phyloP scores from a whole-genome alignment of 2,113 vertebrate genomes.

The Callionymus lyra region DNA sequence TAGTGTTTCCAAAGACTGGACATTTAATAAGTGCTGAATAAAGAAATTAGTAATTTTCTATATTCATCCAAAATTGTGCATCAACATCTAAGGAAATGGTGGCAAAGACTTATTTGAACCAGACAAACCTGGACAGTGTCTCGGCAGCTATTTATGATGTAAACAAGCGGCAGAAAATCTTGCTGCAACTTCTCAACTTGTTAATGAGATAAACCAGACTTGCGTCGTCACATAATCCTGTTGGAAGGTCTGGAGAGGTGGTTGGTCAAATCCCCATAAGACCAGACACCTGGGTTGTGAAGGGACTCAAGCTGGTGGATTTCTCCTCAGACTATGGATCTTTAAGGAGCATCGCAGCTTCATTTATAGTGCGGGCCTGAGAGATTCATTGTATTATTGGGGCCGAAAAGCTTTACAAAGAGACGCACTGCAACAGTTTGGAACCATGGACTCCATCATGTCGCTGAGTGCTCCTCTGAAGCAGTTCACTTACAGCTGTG shows the following conservation, averaged over 20 bases:
- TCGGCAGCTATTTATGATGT: not conserved
- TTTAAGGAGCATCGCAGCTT: no score
- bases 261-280: slow-evolving; percentile 35
- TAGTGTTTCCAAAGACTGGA: no score
- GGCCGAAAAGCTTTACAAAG: no score
- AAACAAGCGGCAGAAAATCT: slow-evolving; percentile 7
- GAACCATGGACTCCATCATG: slow-evolving; percentile 46
- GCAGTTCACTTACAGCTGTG: slow-evolving; percentile 49
- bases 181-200: not conserved
- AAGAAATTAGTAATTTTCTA: no score
- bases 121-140: no score
- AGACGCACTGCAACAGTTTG: no score
- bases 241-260: slow-evolving; percentile 20
- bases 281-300: slow-evolving; percentile 7
- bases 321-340: not conserved
- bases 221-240: slow-evolving; percentile 49
- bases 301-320: not conserved
- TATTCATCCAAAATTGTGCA: no score
- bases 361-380: no score
- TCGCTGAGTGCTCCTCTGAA: slow-evolving; percentile 46
- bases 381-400: no score
- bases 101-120: no score
- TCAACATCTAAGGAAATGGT: no score
- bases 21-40: no score
- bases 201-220: slow-evolving; percentile 50